phyloP scores from a whole-genome alignment of 2,888 invertebrate species.

The Ornithoptera alexandrae region DNA sequence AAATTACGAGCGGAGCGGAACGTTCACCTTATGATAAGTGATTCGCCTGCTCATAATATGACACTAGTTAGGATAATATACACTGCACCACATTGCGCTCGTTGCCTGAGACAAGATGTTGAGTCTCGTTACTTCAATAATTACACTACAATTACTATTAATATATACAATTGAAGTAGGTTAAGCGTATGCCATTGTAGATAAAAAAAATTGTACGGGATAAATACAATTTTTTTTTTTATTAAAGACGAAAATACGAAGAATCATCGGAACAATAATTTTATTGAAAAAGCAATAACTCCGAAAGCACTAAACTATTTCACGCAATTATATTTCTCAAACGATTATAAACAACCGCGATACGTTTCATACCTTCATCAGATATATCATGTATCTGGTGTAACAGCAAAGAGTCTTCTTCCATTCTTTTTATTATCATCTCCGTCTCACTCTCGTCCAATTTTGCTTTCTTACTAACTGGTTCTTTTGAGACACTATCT shows the following conservation, averaged over 20 bases:
- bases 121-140: no score
- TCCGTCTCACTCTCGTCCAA: slow-evolving; percentile 45
- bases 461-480: slow-evolving; percentile 59
- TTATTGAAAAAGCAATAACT: neutral
- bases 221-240: no score
- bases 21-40: no score
- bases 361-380: slow-evolving; percentile 46
- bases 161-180: no score
- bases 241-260: neutral
- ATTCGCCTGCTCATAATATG: no score
- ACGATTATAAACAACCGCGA: slow-evolving; percentile 51
- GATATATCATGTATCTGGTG: slow-evolving; percentile 48
- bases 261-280: neutral
- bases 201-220: no score
- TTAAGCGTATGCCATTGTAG: no score
- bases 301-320: neutral
- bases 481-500: slow-evolving; percentile 50
- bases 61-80: no score
- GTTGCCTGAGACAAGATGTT: no score
- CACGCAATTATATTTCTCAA: slow-evolving; percentile 49
- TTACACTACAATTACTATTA: no score
- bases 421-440: slow-evolving; percentile 50
- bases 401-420: slow-evolving; percentile 49
- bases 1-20: no score
- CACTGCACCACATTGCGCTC: no score